Conservation (phyloP, 2,797 vertebrate species). For the Falco naumanni region DNA sequence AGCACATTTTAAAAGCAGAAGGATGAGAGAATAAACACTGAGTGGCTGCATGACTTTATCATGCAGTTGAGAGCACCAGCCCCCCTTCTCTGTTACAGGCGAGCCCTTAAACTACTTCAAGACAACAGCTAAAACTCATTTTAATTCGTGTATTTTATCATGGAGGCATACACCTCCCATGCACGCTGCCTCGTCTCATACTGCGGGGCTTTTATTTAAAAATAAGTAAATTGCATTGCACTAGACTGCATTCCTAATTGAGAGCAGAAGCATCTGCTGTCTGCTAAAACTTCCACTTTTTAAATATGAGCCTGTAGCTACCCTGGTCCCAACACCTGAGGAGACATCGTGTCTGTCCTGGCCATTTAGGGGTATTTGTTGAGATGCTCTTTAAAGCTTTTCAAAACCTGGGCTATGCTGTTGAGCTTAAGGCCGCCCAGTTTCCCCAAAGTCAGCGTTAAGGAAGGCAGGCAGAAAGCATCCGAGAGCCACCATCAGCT, state of each 20-base stretch:
- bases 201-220: not conserved
- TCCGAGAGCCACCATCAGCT: not conserved
- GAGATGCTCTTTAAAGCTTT: not conserved
- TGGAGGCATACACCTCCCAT: rapidly evolving
- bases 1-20: not conserved
- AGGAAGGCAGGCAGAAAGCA: not conserved
- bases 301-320: not conserved
- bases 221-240: not conserved
- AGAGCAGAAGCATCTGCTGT: not conserved
- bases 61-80: not conserved
- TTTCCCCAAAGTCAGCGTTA: not conserved
- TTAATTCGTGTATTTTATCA: not conserved
- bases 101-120: not conserved
- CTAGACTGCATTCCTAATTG: not conserved
- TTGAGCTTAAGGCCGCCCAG: rapidly evolving
- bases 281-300: not conserved
- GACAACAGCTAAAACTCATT: not conserved
- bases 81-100: not conserved
- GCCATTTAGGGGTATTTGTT: not conserved
- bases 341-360: not conserved
- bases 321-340: not conserved
- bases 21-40: not conserved
- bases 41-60: not conserved
- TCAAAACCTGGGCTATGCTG: not conserved
- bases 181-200: not conserved